phyloP scores from a whole-genome alignment of 1,140 invertebrate species.

The Drosophila tsacasi region DNA sequence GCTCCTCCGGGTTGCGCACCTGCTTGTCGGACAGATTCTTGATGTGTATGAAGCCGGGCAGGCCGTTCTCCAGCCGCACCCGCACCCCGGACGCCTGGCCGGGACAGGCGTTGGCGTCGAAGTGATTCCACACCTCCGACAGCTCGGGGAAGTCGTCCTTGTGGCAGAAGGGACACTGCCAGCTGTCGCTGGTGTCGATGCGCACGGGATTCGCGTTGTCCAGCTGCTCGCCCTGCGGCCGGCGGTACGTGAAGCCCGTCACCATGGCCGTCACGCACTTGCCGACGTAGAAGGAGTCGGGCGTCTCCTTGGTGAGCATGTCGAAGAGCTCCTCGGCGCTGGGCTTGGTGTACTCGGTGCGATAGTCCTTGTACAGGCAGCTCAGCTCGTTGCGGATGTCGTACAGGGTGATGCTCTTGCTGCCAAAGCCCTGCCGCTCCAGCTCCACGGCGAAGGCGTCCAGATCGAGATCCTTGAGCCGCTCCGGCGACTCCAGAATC shows the following conservation, averaged over 20 bases:
- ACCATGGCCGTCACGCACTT: conserved; percentile 93
- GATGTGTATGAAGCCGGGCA: conserved; percentile 97
- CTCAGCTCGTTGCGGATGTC: conserved; percentile 98
- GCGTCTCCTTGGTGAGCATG: conserved; percentile 98
- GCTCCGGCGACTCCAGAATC: conserved; percentile 97
- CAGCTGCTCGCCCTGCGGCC: conserved; percentile 96
- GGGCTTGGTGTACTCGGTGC: conserved; percentile 92
- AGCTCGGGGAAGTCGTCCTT: conserved; percentile 98
- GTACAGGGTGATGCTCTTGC: conserved; percentile 98
- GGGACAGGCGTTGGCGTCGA: conserved; percentile 97
- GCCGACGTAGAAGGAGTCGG: conserved; percentile 97
- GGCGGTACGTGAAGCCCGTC: conserved; percentile 92
- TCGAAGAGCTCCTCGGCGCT: conserved; percentile 96
- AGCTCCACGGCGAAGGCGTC: conserved; percentile 99
- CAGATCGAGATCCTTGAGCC: conserved; percentile 98
- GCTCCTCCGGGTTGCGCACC: conserved; percentile 96
- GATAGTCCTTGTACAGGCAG: conserved; percentile 97
- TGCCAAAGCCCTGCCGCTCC: conserved; percentile 97
- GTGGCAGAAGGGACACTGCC: conserved; percentile 98
- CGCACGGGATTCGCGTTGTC: conserved; percentile 98
- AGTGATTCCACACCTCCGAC: conserved; percentile 99
- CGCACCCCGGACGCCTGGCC: conserved; percentile 97
- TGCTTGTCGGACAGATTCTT: conserved; percentile 98
- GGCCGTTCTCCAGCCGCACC: conserved; percentile 96
- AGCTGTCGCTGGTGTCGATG: conserved; percentile 93